Percentiles rank a stretch among this genome's conserved stretches.
Conservation (phyloP, 2,888 invertebrate species). For the Drosophila cognata region DNA sequence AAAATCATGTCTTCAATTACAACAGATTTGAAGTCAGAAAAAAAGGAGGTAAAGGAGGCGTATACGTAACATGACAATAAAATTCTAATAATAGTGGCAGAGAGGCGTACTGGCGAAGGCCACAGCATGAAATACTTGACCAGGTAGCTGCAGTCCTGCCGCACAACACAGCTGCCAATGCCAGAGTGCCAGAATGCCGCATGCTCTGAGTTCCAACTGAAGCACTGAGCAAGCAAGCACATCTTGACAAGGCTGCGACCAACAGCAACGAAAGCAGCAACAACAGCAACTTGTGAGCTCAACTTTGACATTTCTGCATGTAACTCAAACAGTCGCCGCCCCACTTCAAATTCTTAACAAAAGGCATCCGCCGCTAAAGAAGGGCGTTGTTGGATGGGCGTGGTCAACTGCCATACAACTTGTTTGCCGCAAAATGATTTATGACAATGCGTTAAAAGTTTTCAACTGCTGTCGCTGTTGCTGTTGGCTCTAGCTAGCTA, state of each 20-base stretch:
- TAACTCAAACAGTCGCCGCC: conserved; percentile 39
- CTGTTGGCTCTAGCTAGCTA: conserved; percentile 11
- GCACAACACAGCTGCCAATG: conserved; percentile 6
- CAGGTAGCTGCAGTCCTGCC: conserved; percentile 25
- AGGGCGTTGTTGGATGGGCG: conserved; percentile 27
- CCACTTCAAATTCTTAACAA: conserved; percentile 38
- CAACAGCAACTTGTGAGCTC: conserved; percentile 32
- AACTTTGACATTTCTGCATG: conserved; percentile 64
- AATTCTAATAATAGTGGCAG: conserved; percentile 18
- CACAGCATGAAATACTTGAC: conserved; percentile 12
- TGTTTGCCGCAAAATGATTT: conserved; percentile 77
- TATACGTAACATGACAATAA: conserved; percentile 53
- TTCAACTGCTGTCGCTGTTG: conserved; percentile 29
- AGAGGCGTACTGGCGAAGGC: conserved; percentile 1
- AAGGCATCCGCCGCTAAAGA: conserved; percentile 22
- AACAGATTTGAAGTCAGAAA: conserved; percentile 34
- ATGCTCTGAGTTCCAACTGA: conserved; percentile 11
- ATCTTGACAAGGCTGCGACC: conserved; percentile 46
- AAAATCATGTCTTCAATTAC: conserved; percentile 43
- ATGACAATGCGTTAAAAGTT: conserved; percentile 73
- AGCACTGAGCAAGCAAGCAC: conserved; percentile 27
- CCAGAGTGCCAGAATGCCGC: neutral
- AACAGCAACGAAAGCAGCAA: conserved; percentile 15
- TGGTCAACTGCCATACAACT: conserved; percentile 47
- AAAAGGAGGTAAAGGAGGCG: conserved; percentile 21